Base-by-base conservation (phyloP, 1,140 invertebrate genomes). In the Leptinotarsa lineolata region DNA sequence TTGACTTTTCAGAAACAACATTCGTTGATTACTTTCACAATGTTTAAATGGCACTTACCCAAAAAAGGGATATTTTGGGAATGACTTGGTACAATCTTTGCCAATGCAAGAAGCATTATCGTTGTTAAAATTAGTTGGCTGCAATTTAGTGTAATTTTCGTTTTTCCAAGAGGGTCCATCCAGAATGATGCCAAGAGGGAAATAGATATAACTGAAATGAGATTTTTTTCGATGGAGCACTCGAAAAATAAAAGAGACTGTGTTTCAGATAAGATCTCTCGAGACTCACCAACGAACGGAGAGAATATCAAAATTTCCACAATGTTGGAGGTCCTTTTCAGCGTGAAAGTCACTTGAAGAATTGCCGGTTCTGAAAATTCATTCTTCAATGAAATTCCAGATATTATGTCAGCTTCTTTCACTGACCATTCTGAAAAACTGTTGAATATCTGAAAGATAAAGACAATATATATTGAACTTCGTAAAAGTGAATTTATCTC, bases 121-220 rank as follows among this genome's bases (percentile, higher is more conserved):
- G 77, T 73, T 30, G 76, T 76, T 24, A 83, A 24, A 16, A 84
- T 8, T n/a, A 84, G 66, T 48, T 81, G 79, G 6, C 79, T 60
- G 73, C 80, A 80, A 15, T 63, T 72, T 22, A 84, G 59, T 5
- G 77, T 74, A n/a, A 83, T 74, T 79, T 83, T 83, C 22, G 77
- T 60, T 44, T 76, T 66, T 22, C 78, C 79, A 22, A 78, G 77
- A 20, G 80, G 76, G 39, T 80, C 80, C 30, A 81, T 68, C 78
- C 82, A 84, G 69, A 83, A 84, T 54, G 78, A 76, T 12, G 76
- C 67, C 12, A 84, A 70, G 16, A 81, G 48, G 15, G 71, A 78
- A 44, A 75, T 65, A 22, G 76, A 59, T 65, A 80, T 76, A 72
- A 83, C 83, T 84, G 60, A 78, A 83, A 81, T 11, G 30, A 39